Conservation (phyloP, 92 coral and sea anemone species). For the Parazoanthus swiftii region DNA sequence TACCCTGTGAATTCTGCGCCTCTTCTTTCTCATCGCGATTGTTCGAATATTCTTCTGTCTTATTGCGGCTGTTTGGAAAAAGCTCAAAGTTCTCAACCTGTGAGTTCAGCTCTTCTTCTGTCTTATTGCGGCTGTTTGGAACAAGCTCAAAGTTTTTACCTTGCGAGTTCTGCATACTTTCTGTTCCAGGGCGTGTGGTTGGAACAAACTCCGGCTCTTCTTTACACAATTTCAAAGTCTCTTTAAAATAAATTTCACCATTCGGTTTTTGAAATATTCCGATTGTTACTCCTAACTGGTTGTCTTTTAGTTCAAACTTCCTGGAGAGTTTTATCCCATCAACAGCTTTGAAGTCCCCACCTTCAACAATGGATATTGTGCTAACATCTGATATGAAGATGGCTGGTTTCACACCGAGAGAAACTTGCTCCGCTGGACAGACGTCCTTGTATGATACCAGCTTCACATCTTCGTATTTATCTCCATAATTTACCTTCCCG, state of each 20-base stretch:
- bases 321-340: background rate
- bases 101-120: background rate
- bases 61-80: background rate
- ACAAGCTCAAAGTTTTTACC: background rate
- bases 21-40: background rate
- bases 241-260: slow-evolving; percentile 12
- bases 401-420: background rate
- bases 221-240: background rate
- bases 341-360: slow-evolving; percentile 5
- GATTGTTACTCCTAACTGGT: slow-evolving; percentile 5
- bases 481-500: background rate
- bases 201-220: background rate
- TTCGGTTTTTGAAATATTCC: background rate
- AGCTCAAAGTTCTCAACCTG: background rate
- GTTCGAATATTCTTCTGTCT: too few species aligned
- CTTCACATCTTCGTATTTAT: background rate
- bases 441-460: slow-evolving; percentile 10
- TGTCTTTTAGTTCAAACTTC: slow-evolving; percentile 22
- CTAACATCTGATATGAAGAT: slow-evolving; percentile 12
- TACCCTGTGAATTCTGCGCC: background rate
- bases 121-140: background rate
- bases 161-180: background rate
- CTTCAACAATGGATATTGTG: slow-evolving; percentile 16
- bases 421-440: slow-evolving; percentile 8
- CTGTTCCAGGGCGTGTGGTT: background rate